Base-by-base conservation (phyloP, 2,797 vertebrate species). In the Trematomus bernacchii region DNA sequence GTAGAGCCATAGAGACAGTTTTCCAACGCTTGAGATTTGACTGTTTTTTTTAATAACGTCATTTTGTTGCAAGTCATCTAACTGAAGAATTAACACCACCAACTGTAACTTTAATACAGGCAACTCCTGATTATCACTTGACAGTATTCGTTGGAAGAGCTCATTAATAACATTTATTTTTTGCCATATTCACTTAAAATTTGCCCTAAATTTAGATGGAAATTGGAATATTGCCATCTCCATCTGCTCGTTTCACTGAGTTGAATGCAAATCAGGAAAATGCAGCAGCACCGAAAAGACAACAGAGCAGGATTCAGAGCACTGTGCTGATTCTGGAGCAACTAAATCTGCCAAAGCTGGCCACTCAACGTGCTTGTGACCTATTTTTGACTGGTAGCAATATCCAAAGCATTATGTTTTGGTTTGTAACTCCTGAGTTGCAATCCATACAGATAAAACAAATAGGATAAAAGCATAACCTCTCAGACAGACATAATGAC, bases 261-360 rank as follows among this genome's bases (percentile, higher is more conserved):
- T 30, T 16, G 12, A 71, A 58, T 30, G 53, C 47, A 7, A 27
- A 30, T 23, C 13, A 12, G 6, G 0, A 40, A 48, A 47, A 79
- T 30, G 19, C 54, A 21, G 21, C 50, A 19, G 16, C 43, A 53
- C 18, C n/a, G 23, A 47, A 19, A 23, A 43, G 16, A 19, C 15
- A 40, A n/a, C 3, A 48, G n/a, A 62, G 27, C 10, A 16, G 8
- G 0, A 42, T 10, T 6, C 55, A 33, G 37, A 57, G 73, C 0
- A 4, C 79, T 82, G 64, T 83, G 74, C 81, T 84, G 73, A 87
- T 63, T 21, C 52, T 48, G 13, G 14, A 40, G 23, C 10, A 48
- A 9, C 21, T 51, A 18, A 13, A 16, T 62, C 51, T 33, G 48
- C 16, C 10, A 53, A 53, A 51, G 51, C n/a, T 10, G 12, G 43